Evolutionary conservation across 1,140 invertebrate genomes (phyloP), one percentile per base, ranked within the genome.

Genomic region (Brachystomella parvula): DNA sequence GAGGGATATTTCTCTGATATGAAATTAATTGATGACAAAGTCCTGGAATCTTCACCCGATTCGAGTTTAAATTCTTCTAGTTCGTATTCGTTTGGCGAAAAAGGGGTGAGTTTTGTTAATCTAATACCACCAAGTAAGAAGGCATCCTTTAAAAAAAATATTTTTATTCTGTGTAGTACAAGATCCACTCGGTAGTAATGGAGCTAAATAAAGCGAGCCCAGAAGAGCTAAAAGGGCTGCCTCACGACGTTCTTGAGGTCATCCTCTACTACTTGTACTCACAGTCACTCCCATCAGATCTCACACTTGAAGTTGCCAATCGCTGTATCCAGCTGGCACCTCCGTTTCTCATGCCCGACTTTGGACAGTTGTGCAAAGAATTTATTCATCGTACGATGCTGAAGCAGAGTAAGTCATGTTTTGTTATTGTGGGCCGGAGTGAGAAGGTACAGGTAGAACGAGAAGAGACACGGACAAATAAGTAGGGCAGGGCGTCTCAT

Each of bases 1-100:
- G 83, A 86, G 68, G 82, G 82, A 0, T 86, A 82, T 73, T 87
- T 87, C 72, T 82, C 81, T 63, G 85, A 87, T 78, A 71, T 85
- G 49, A 35, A 32, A 32, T 57, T 70, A 32, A 28, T 2, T 2
- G 47, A 47, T n/a, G 57, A 24, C 6, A 59, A 59, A 21, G 24
- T 53, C 24, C 12, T 6, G 3, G 12, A 53, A 3, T 53, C 49
- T 12, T 53, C 49, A 6, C 49, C 49, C 6, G 49, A 53, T 24
- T 53, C 12, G 49, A 17, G 49, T 30, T 29, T 60, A 15, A 60
- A 60, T 32, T 60, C 29, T 2, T 26, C 31, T 33, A 58, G 33
- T 57, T 30, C 30, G 62, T 70, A 53, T 29, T 29, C 58, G 32
- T 64, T 39, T 26, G 47, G 47, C 28, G 30, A 47, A 21, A 60